These are phyloP conservation scores for Phaetusa simplex DNA, from an alignment of 2,113 vertebrate species.

Conservation along the genomic window DNA sequence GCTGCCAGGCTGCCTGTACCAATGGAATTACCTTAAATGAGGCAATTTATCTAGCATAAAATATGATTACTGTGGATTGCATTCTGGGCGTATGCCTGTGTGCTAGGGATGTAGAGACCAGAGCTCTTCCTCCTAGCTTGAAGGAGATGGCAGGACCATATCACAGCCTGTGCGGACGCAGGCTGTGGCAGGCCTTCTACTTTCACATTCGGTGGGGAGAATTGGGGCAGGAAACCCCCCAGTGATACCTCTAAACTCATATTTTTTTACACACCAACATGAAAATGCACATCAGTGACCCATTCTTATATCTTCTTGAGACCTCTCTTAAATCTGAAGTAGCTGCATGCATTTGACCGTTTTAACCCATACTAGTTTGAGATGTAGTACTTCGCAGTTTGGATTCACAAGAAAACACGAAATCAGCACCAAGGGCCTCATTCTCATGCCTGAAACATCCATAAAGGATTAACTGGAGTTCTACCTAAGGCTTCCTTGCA, in stretches of 20 bases:
- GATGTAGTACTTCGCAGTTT: not conserved
- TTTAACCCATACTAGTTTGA: not conserved
- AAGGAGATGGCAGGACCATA: not conserved
- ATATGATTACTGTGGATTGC: not conserved
- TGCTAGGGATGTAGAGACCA: not conserved
- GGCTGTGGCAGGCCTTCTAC: not conserved
- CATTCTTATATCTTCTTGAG: not conserved
- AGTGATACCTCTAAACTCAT: not conserved
- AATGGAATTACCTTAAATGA: not conserved
- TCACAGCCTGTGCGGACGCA: accelerated
- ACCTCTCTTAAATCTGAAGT: not conserved
- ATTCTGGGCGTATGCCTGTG: not conserved
- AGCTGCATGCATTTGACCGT: accelerated
- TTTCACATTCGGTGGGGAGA: not conserved
- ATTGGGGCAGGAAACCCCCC: not conserved
- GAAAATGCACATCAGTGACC: not conserved
- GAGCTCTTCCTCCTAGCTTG: not conserved
- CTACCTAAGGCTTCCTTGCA: not conserved
- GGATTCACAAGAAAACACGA: not conserved
- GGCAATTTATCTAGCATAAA: not conserved
- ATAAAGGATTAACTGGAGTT: not conserved
- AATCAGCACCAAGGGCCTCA: not conserved
- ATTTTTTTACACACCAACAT: not conserved
- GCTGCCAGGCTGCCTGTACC: not conserved
- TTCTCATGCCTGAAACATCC: not conserved